Evolutionary conservation across 2,888 invertebrate genomes (phyloP), one percentile per base, ranked within the genome.

Genomic region (Ptilodon capucinus): DNA sequence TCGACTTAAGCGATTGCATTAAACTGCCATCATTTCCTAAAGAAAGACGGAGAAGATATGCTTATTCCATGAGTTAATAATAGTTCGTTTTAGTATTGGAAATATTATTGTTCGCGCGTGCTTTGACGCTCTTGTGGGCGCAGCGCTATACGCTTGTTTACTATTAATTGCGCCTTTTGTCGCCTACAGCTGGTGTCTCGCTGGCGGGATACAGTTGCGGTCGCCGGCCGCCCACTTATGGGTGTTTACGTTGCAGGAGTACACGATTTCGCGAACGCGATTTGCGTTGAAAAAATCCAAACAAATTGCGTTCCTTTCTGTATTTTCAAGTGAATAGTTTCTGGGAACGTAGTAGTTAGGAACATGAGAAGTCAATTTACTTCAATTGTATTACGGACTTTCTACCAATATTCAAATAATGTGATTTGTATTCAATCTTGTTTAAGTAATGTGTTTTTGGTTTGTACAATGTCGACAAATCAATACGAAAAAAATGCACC

Each of bases 151-250:
- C n/a, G 79, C 79, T 80, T 83, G 82, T 81, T 85, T 81, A 77
- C 76, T 84, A 85, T 85, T 86, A 85, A 85, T 87, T 86, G 84
- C 82, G 80, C 81, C 84, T 86, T 84, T 86, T 84, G 85, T 84
- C 81, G 80, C 79, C 68, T 72, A 68, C 82, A 81, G 78, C 76
- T 76, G 79, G 70, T 71, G 73, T 72, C 74, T 70, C 66, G 64
- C 58, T 56, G 57, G 54, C 46, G 52, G 57, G 57, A 59, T 67
- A 54, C 57, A 54, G 60, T 52, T 66, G 74, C 52, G 74, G 75
- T 67, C 50, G 59, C 52, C 59, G 60, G 62, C 67, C 51, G 57
- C 65, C 43, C 64, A 66, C 64, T 56, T 70, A 73, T 71, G 57
- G 71, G 49, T 70, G 66, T 66, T 69, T 67, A 64, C 61, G 56